These are phyloP conservation scores for Odontothrips loti DNA, from an alignment of 2,888 invertebrate genomes.

Conservation along the genomic window DNA sequence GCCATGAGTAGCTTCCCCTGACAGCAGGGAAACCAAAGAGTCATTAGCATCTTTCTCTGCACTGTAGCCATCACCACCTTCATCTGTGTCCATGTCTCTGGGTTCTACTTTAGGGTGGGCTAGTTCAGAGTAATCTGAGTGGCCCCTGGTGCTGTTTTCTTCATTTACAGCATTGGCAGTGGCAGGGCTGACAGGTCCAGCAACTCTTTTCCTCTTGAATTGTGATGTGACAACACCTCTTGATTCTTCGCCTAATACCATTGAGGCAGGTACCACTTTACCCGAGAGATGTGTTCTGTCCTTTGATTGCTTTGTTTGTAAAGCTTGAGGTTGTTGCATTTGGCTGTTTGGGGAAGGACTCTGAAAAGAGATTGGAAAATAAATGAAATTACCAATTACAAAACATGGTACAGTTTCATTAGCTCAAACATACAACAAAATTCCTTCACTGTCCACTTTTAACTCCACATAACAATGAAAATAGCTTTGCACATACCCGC, in stretches of 20 bases:
- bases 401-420: too few relatives aligned
- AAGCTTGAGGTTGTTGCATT: slow-evolving; percentile 5
- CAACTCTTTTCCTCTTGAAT: slow-evolving; percentile 11
- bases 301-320: background rate
- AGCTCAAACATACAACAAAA: too few relatives aligned
- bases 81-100: slow-evolving; percentile 30
- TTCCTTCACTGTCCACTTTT: background rate
- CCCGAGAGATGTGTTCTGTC: slow-evolving; percentile 3
- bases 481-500: slow-evolving; percentile 29
- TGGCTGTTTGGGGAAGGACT: background rate
- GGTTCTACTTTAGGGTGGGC: slow-evolving; percentile 33
- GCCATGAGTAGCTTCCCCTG: background rate
- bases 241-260: background rate
- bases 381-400: background rate
- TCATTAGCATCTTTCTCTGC: slow-evolving; percentile 29
- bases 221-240: background rate
- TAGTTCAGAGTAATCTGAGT: slow-evolving; percentile 29
- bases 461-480: background rate
- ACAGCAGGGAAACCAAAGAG: slow-evolving; percentile 30
- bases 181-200: slow-evolving; percentile 10
- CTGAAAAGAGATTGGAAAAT: background rate
- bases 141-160: background rate
- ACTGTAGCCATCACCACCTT: background rate
- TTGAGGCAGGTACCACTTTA: background rate
- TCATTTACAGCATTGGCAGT: slow-evolving; percentile 3